Conservation (phyloP, 2,888 invertebrate species). For the Mystacides longicornis region DNA sequence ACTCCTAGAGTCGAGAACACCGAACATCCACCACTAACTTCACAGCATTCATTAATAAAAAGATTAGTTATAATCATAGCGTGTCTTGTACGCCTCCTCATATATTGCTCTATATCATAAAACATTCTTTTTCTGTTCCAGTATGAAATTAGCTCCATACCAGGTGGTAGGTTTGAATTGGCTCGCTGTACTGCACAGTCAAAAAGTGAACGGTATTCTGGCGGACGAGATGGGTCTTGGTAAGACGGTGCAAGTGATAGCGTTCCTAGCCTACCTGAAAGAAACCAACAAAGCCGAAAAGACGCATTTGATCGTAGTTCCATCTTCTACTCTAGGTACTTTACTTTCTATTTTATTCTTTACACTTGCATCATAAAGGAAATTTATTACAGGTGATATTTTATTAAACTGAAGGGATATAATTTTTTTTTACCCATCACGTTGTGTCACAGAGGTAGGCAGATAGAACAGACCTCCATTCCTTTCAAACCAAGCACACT, state of each 20-base stretch:
- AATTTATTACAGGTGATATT: too few relatives aligned
- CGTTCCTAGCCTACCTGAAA: constrained; percentile 83
- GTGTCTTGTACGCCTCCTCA: neutral
- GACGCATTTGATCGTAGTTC: constrained; percentile 92
- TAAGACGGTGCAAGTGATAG: constrained; percentile 90
- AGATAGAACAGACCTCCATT: too few relatives aligned
- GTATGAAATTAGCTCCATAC: constrained; percentile 74
- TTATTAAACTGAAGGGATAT: too few relatives aligned
- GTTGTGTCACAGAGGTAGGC: too few relatives aligned
- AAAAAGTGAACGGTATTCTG: constrained; percentile 87
- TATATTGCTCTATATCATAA: neutral
- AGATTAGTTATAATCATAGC: too few relatives aligned
- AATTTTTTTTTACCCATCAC: too few relatives aligned
- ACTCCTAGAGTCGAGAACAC: too few relatives aligned
- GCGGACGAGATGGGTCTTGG: constrained; percentile 98
- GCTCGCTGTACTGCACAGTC: constrained; percentile 81
- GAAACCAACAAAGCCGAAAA: constrained; percentile 65
- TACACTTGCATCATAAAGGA: too few relatives aligned
- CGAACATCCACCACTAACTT: too few relatives aligned
- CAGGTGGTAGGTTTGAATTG: constrained; percentile 89
- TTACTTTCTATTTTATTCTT: too few relatives aligned
- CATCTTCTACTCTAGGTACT: constrained; percentile 91
- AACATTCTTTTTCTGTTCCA: constrained; percentile 35
- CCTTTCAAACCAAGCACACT: too few relatives aligned
- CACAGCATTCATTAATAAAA: too few relatives aligned